Base-by-base conservation (phyloP, 2,888 invertebrate species). In the Agonopterix heracliana region DNA sequence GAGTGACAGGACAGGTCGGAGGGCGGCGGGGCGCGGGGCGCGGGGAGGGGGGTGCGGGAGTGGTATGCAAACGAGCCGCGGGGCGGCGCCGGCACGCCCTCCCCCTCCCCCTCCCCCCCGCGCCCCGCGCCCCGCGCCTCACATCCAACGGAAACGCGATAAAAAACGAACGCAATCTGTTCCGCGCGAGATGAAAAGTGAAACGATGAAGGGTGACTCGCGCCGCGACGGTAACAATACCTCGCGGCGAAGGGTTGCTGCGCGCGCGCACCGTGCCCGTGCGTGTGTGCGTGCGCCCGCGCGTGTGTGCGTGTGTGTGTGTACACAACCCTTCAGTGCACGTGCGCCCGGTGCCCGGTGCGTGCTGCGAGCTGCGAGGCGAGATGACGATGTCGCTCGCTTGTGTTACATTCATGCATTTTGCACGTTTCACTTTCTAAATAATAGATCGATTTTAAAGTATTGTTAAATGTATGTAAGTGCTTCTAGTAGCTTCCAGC, bases 131-230 rank as follows among this genome's bases (percentile, higher is more conserved):
- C 54, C 64, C 54, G 59, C 56, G 52, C 36, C 54, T 51, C 62
- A 52, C 61, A 53, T 54, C 63, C 46, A 65, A 66, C 70, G 63
- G 69, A 66, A 66, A 68, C 61, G 64, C 48, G 48, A 49, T 68
- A 76, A 75, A 74, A 74, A 74, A 68, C 59, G 60, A 63, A 57
- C 60, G 70, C 76, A 74, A 77, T 79, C 74, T 74, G 77, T 72
- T 69, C 71, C 65, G 66, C 65, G 73, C 62, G 66, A 68, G 63
- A 61, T 67, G 61, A 63, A 74, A 68, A 70, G 67, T 70, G 70
- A 72, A 71, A 67, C 68, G 68, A 62, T 61, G 65, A 68, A 71
- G 72, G 70, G 72, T 68, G 69, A 53, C 57, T 67, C 67, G 67
- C 67, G 50, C 56, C 55, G 46, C 53, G 55, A 47, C 56, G 50